Percentiles rank a stretch among this genome's conserved stretches.
These are phyloP conservation scores for Aspiorhynchus laticeps DNA, from an alignment of 2,113 vertebrate species.

Conservation along the genomic window DNA sequence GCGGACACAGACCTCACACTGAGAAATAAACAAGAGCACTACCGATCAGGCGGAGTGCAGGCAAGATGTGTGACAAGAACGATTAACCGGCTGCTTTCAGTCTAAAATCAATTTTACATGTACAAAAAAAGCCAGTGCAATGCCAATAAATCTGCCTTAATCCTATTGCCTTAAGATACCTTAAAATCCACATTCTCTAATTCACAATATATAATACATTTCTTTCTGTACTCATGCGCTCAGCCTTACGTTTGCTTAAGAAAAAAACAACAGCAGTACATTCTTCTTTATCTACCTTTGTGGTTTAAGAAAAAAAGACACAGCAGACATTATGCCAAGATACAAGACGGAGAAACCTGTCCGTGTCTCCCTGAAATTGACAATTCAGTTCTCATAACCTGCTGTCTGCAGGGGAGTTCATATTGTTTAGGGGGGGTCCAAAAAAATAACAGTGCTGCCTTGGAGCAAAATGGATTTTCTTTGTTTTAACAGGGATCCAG, in stretches of 20 bases:
- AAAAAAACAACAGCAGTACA: constrained; percentile 37
- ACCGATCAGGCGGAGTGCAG: constrained; percentile 63
- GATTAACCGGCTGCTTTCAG: constrained; percentile 61
- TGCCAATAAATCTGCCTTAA: constrained; percentile 77
- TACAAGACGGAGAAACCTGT: constrained; percentile 46
- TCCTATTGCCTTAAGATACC: constrained; percentile 73
- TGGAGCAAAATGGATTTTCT: constrained; percentile 53
- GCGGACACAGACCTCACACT: neutral
- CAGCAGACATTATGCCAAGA: constrained; percentile 18
- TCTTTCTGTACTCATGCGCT: constrained; percentile 71
- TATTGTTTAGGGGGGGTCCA: constrained; percentile 52
- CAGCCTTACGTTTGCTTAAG: constrained; percentile 63
- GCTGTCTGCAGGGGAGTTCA: constrained; percentile 49
- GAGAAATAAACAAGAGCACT: constrained; percentile 44
- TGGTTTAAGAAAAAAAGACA: constrained; percentile 22
- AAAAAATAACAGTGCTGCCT: constrained; percentile 46
- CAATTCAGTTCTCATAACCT: constrained; percentile 55
- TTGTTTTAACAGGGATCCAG: constrained; percentile 54
- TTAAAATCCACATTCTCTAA: constrained; percentile 71
- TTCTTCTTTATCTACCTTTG: constrained; percentile 24
- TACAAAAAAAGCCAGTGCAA: constrained; percentile 68
- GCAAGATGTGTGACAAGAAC: constrained; percentile 58
- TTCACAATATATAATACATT: constrained; percentile 68
- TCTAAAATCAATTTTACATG: constrained; percentile 75
- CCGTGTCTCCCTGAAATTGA: constrained; percentile 47